A percentile compares a stretch with the other conserved stretches of the same genome.
Conservation (phyloP, 2,113 vertebrate species). For the Elephas maximus region DNA sequence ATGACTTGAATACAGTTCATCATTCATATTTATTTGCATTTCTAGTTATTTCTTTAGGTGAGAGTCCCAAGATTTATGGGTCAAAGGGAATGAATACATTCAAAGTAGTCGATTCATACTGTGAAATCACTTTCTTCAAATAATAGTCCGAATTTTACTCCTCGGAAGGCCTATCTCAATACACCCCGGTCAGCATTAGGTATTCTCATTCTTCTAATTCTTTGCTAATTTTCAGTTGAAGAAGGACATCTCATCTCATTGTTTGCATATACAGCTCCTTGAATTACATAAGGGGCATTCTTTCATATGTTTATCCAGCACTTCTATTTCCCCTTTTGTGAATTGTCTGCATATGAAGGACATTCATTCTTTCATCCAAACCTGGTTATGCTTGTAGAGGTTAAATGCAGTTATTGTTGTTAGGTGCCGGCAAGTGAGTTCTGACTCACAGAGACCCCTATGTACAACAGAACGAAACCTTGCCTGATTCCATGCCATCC, state of each 20-base stretch:
- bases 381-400: too few species aligned
- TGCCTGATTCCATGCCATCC: too few species aligned
- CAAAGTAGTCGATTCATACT: not conserved
- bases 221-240: constrained; percentile 44
- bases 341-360: not conserved
- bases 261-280: not conserved
- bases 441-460: too few species aligned
- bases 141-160: not conserved
- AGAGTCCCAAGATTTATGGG: not conserved
- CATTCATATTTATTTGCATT: constrained; percentile 21
- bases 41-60: constrained; percentile 27
- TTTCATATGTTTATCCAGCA: not conserved
- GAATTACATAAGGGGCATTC: not conserved
- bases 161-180: not conserved
- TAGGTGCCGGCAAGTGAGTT: too few species aligned
- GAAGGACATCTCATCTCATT: not conserved
- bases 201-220: not conserved
- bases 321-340: not conserved
- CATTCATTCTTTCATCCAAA: too few species aligned
- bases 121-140: not conserved
- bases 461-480: too few species aligned
- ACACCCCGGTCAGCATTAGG: not conserved
- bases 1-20: constrained; percentile 13
- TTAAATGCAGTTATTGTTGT: too few species aligned
- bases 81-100: not conserved